Evolutionary conservation across 2,113 vertebrate species (phyloP).

Genomic region (Rhineura floridana): DNA sequence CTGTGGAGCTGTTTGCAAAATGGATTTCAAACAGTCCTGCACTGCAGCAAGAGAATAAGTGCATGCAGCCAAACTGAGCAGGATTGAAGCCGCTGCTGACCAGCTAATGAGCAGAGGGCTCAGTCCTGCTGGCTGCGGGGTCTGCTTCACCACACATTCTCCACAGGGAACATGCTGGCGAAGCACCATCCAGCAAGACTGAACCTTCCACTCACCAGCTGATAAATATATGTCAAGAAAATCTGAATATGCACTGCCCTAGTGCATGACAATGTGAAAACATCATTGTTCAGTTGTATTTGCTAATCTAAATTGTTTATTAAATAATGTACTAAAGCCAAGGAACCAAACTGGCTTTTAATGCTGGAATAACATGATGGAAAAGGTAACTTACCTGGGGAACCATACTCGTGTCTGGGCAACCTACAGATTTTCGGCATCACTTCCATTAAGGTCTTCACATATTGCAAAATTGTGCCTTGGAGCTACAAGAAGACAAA

Average conservation of each 20-base stretch:
- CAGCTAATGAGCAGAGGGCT: too few relatives aligned
- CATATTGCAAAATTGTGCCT: constrained; percentile 89
- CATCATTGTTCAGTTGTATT: neutral
- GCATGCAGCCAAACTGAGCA: too few relatives aligned
- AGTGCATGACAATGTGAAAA: neutral
- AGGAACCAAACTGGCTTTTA: neutral
- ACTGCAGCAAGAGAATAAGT: too few relatives aligned
- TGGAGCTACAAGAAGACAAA: constrained; percentile 77
- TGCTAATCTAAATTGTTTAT: neutral
- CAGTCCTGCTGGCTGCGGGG: too few relatives aligned
- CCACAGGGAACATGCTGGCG: too few relatives aligned
- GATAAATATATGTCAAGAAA: neutral
- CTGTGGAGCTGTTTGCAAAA: too few relatives aligned
- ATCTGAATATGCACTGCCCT: neutral
- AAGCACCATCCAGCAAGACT: too few relatives aligned
- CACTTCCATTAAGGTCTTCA: constrained; percentile 91
- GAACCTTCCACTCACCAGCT: too few relatives aligned
- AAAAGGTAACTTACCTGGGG: constrained; percentile 79
- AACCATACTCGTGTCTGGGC: constrained; percentile 88
- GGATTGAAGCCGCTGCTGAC: too few relatives aligned
- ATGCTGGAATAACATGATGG: constrained; percentile 12
- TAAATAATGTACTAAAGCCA: neutral
- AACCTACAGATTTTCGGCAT: constrained; percentile 92
- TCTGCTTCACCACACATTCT: too few relatives aligned
- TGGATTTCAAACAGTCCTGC: too few relatives aligned